Conservation (phyloP, 2,113 vertebrate species). For the Boleophthalmus pectinirostris region DNA sequence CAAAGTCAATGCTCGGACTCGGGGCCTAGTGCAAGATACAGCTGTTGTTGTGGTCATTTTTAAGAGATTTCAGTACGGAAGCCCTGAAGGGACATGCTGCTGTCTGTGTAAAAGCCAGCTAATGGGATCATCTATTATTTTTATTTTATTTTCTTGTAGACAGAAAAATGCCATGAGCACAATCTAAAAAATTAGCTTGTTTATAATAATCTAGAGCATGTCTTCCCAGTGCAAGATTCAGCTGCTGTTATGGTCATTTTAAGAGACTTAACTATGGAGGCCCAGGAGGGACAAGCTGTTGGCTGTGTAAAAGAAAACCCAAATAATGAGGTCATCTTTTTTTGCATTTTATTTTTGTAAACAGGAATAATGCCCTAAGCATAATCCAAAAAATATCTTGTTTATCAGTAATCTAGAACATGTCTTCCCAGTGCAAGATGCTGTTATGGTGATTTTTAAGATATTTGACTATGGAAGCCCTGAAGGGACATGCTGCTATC, state of each 20-base stretch:
- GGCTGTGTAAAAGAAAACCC: neutral
- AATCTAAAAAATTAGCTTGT: neutral
- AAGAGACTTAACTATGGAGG: neutral
- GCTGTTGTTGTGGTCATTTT: constrained; percentile 15
- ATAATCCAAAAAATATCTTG: neutral
- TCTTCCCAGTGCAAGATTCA: neutral
- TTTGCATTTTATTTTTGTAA: neutral
- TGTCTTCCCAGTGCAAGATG: constrained; percentile 48
- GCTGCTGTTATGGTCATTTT: neutral
- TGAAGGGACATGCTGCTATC: neutral
- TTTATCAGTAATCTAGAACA: neutral
- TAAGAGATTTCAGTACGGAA: neutral
- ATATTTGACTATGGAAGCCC: neutral
- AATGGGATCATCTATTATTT: neutral
- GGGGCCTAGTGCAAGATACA: constrained; percentile 55
- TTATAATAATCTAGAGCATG: neutral
- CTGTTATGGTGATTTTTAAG: neutral
- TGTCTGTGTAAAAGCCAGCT: neutral
- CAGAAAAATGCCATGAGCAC: neutral
- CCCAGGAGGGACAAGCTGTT: neutral
- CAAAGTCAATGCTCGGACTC: constrained; percentile 65
- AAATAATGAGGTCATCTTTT: neutral
- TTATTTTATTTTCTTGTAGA: neutral
- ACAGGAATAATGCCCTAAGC: neutral
- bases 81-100: neutral